Conservation (phyloP, 2,797 vertebrate genomes). For the Eulemur coronatus region DNA sequence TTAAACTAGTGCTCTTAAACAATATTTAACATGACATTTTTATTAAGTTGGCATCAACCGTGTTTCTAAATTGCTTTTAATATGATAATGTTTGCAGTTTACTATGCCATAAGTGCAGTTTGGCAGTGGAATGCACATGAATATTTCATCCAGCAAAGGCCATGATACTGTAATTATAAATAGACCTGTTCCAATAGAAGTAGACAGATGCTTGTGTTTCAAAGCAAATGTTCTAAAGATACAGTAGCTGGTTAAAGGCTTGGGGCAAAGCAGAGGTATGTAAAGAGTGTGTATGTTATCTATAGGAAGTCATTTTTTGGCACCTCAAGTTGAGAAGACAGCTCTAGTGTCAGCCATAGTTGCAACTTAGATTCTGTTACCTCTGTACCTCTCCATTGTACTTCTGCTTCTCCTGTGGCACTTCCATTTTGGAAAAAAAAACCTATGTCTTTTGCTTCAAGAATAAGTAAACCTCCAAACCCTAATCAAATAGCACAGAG, state of each 20-base stretch:
- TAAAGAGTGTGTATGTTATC: not conserved
- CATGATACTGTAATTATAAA: conserved; percentile 84
- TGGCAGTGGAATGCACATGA: conserved; percentile 82
- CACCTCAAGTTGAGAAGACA: conserved; percentile 8
- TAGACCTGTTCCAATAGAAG: conserved; percentile 78
- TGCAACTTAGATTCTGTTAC: not conserved
- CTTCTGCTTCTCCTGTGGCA: not conserved
- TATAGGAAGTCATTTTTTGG: conserved; percentile 57
- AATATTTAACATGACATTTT: conserved; percentile 85
- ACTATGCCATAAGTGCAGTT: conserved; percentile 82
- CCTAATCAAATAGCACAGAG: not conserved
- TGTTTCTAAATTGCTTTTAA: conserved; percentile 84
- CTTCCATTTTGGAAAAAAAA: not conserved
- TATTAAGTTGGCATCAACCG: conserved; percentile 82
- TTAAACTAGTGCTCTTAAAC: conserved; percentile 80
- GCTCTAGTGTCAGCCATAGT: not conserved
- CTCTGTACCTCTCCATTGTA: not conserved
- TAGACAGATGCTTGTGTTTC: conserved; percentile 75
- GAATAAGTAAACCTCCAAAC: not conserved
- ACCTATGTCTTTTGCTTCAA: not conserved
- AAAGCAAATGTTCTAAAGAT: conserved; percentile 68
- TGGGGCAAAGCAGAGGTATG: not conserved
- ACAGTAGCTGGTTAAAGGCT: conserved; percentile 18
- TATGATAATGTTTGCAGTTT: conserved; percentile 84
- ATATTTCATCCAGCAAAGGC: conserved; percentile 85